These are phyloP conservation scores for Pangasianodon hypophthalmus DNA, from an alignment of 2,113 vertebrate genomes.

Conservation along the genomic window DNA sequence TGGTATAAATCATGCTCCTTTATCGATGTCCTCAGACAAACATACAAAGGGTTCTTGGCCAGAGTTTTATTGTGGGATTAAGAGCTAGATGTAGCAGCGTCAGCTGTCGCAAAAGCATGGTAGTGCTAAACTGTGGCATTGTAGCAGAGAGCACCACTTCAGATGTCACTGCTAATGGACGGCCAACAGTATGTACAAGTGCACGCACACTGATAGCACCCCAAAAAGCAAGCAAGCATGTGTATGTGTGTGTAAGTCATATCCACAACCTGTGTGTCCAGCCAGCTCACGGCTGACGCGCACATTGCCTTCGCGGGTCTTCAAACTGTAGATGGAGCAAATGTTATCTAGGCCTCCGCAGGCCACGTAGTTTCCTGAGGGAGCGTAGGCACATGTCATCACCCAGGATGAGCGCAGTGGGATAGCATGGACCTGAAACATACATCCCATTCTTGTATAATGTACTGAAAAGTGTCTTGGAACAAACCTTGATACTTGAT, in stretches of 20 bases:
- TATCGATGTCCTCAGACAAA: background rate
- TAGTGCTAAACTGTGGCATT: background rate
- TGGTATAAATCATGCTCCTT: background rate
- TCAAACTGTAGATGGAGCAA: conserved; percentile 99
- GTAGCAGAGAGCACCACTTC: background rate
- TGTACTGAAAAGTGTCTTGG: too few relatives aligned
- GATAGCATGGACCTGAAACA: conserved; percentile 92
- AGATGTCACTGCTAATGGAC: background rate
- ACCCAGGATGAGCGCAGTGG: conserved; percentile 99
- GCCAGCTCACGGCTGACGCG: conserved; percentile 97
- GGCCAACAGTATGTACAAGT: background rate
- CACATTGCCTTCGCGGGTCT: conserved; percentile 98
- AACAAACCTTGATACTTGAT: background rate
- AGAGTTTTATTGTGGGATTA: background rate
- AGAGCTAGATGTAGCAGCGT: background rate
- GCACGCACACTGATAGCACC: background rate
- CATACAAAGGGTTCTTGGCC: background rate
- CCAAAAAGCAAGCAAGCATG: background rate
- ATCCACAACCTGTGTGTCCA: conserved; percentile 90
- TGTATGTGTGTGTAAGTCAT: background rate
- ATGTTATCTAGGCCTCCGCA: conserved; percentile 99
- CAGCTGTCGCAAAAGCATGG: background rate
- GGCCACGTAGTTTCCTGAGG: conserved; percentile 98
- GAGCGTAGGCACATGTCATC: conserved; percentile 98
- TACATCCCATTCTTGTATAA: background rate